phyloP scores from a whole-genome alignment of 1,140 invertebrate genomes.

The Aphelenchoides besseyi region DNA sequence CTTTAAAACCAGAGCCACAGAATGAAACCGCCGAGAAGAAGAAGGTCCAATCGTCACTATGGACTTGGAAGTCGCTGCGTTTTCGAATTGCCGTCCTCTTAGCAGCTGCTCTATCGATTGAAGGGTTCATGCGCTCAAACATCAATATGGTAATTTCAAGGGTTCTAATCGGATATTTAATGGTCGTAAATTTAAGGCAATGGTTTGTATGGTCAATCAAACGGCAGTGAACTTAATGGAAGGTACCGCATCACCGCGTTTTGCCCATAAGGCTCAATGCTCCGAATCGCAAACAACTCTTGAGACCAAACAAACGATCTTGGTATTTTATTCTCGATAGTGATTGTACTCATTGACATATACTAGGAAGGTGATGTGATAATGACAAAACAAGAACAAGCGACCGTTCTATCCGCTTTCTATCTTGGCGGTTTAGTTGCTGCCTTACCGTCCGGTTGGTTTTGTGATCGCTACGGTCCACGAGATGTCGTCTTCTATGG shows the following conservation, averaged over 20 bases:
- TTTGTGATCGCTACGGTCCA: slow-evolving; percentile 53
- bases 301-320: no score
- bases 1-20: background rate
- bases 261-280: no score
- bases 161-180: background rate
- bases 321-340: no score
- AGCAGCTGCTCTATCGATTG: slow-evolving; percentile 57
- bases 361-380: slow-evolving; percentile 53
- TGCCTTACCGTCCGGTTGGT: slow-evolving; percentile 44
- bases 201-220: slow-evolving; percentile 54
- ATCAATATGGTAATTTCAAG: slow-evolving; percentile 54
- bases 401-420: slow-evolving; percentile 58
- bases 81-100: slow-evolving; percentile 53
- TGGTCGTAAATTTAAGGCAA: slow-evolving; percentile 29
- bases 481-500: slow-evolving; percentile 48
- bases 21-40: background rate
- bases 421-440: slow-evolving; percentile 55
- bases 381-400: slow-evolving; percentile 53
- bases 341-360: slow-evolving; percentile 21
- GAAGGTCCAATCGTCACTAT: slow-evolving; percentile 33
- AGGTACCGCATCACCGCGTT: slow-evolving; percentile 13
- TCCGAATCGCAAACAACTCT: no score
- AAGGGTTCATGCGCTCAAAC: slow-evolving; percentile 60
- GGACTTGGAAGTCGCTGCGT: slow-evolving; percentile 48
- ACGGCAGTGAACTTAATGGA: slow-evolving; percentile 32